phyloP scores from a whole-genome alignment of 2,888 invertebrate genomes.

The Heterodera filipjevi region DNA sequence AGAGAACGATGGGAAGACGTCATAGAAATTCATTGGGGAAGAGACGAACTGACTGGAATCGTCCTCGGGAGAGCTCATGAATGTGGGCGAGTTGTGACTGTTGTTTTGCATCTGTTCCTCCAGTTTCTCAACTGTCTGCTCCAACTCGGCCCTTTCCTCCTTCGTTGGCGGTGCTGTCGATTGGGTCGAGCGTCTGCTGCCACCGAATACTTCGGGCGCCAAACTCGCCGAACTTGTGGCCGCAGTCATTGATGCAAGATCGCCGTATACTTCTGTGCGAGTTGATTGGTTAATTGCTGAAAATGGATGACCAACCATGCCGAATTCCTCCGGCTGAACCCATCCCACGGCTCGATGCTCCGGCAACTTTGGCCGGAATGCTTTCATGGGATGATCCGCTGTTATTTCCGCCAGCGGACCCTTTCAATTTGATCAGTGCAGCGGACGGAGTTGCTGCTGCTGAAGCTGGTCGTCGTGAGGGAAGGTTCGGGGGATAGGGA shows the following conservation, averaged over 20 bases:
- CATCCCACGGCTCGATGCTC: neutral
- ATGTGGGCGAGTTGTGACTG: constrained; percentile 45
- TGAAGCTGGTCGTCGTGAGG: neutral
- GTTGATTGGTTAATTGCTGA: neutral
- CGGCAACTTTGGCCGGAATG: constrained; percentile 25
- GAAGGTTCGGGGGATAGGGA: neutral
- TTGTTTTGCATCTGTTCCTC: neutral
- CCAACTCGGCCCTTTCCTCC: constrained; percentile 20
- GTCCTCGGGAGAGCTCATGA: constrained; percentile 61
- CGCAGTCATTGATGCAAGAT: neutral
- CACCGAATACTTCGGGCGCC: constrained; percentile 12
- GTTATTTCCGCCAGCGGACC: constrained; percentile 20
- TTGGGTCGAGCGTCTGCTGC: constrained; percentile 23
- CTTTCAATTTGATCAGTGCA: constrained; percentile 12
- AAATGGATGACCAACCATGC: too few relatives aligned
- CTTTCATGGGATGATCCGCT: constrained; percentile 31
- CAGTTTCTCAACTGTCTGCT: neutral
- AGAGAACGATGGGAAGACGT: neutral
- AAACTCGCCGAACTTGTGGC: constrained; percentile 14
- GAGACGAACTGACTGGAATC: constrained; percentile 52
- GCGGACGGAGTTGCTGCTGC: constrained; percentile 23
- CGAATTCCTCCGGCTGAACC: neutral
- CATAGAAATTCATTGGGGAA: too few relatives aligned
- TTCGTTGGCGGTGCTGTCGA: constrained; percentile 24
- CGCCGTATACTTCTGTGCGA: neutral